These are phyloP conservation scores for Pelagia noctiluca DNA, from an alignment of 30 jellyfish, hydroid and myxozoan genomes.

Conservation along the genomic window DNA sequence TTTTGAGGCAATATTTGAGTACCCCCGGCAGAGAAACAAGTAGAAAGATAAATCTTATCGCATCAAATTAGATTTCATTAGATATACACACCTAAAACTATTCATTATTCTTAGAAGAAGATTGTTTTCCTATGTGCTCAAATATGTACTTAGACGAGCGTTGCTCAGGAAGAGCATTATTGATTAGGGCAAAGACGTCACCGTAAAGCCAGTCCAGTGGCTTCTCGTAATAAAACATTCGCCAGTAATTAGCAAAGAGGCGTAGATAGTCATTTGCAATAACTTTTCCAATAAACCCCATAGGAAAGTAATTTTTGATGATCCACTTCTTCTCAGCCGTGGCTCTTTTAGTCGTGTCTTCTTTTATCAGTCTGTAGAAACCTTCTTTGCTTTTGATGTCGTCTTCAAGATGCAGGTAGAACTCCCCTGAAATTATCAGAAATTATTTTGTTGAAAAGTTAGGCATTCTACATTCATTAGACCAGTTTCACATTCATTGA, in stretches of 20 bases:
- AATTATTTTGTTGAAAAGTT: too few species aligned
- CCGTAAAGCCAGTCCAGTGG: not conserved
- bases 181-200: not conserved
- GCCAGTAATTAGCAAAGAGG: not conserved
- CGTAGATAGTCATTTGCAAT: not conserved
- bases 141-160: not conserved
- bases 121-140: not conserved
- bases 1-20: not conserved
- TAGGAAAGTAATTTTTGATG: not conserved
- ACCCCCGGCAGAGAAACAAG: not conserved
- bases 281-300: slow-evolving; percentile 2
- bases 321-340: not conserved
- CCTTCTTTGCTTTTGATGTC: slow-evolving; percentile 25
- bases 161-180: not conserved
- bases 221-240: not conserved
- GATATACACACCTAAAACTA: not conserved
- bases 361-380: slow-evolving; percentile 13
- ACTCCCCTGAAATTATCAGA: too few species aligned
- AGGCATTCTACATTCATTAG: too few species aligned
- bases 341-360: not conserved
- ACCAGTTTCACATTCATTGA: too few species aligned
- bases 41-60: not conserved
- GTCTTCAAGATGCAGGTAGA: slow-evolving; percentile 69
- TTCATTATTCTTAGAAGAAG: not conserved
- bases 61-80: too few species aligned